Evolutionary conservation across 1,140 invertebrate genomes (phyloP).

Genomic region (Eubasilissa regina): DNA sequence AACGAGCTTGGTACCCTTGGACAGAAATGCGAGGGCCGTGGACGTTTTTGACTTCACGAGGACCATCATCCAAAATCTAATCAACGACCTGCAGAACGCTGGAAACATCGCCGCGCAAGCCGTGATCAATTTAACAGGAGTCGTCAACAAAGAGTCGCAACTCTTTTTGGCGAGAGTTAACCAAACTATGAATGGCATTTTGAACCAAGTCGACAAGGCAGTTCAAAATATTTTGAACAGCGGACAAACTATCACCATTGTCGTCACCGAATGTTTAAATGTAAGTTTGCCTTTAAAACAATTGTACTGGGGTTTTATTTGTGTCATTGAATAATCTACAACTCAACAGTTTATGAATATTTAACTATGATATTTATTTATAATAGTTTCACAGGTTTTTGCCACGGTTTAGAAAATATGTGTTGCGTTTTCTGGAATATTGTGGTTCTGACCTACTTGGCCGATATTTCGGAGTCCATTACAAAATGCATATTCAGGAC

Average conservation of each 20-base stretch:
- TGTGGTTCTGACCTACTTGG: no score
- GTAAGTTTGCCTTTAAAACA: constrained; percentile 59
- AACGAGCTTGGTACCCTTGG: background rate
- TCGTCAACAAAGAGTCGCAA: constrained; percentile 61
- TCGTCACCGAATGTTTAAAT: constrained; percentile 62
- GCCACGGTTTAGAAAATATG: no score
- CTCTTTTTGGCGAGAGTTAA: constrained; percentile 60
- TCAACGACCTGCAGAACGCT: constrained; percentile 60
- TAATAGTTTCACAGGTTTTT: no score
- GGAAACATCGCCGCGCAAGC: constrained; percentile 61
- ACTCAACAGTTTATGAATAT: no score
- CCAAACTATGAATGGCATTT: constrained; percentile 60
- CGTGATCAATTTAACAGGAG: constrained; percentile 60
- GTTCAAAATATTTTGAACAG: constrained; percentile 61
- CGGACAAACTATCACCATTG: constrained; percentile 58
- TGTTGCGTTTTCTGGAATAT: no score
- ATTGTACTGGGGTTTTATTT: no score
- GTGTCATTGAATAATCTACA: no score
- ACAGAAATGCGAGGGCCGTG: background rate
- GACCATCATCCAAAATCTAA: constrained; percentile 62
- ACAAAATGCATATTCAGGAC: no score
- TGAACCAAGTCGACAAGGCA: constrained; percentile 57
- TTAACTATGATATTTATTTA: no score
- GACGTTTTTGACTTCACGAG: constrained; percentile 53
- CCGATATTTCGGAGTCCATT: no score